phyloP scores from a whole-genome alignment of 2,113 vertebrate species.

The Hipposideros armiger region DNA sequence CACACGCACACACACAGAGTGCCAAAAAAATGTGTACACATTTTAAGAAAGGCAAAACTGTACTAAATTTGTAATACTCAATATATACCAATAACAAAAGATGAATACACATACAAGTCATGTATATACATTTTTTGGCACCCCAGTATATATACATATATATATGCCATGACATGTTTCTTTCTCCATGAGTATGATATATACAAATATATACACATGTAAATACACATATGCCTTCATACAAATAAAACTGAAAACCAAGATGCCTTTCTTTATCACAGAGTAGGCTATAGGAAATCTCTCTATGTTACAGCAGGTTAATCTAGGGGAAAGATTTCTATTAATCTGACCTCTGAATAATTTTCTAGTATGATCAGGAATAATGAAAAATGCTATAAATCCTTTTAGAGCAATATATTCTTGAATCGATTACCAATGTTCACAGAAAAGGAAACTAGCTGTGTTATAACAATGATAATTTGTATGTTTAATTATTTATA shows the following conservation, averaged over 20 bases:
- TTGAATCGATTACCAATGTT: slow-evolving; percentile 65
- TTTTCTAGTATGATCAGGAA: slow-evolving; percentile 53
- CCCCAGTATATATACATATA: background rate
- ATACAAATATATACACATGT: background rate
- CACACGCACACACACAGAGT: too few relatives aligned
- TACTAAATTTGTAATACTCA: too few relatives aligned
- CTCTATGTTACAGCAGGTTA: background rate
- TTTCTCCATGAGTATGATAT: slow-evolving; percentile 4
- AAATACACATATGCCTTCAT: background rate
- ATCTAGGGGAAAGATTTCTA: background rate
- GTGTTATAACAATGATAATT: slow-evolving; percentile 82
- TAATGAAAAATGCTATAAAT: slow-evolving; percentile 65
- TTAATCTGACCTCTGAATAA: slow-evolving; percentile 59
- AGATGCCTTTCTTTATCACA: background rate
- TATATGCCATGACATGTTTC: background rate
- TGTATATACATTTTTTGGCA: too few relatives aligned
- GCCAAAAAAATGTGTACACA: too few relatives aligned
- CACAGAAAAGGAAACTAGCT: slow-evolving; percentile 81
- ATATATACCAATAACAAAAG: too few relatives aligned
- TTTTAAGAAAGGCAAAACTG: too few relatives aligned
- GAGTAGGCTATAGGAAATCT: background rate
- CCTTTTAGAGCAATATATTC: slow-evolving; percentile 68
- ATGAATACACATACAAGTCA: too few relatives aligned
- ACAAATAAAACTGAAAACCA: background rate
- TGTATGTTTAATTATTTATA: slow-evolving; percentile 89